Base-by-base conservation (phyloP, 2,888 invertebrate genomes). In the Dioctria linearis region DNA sequence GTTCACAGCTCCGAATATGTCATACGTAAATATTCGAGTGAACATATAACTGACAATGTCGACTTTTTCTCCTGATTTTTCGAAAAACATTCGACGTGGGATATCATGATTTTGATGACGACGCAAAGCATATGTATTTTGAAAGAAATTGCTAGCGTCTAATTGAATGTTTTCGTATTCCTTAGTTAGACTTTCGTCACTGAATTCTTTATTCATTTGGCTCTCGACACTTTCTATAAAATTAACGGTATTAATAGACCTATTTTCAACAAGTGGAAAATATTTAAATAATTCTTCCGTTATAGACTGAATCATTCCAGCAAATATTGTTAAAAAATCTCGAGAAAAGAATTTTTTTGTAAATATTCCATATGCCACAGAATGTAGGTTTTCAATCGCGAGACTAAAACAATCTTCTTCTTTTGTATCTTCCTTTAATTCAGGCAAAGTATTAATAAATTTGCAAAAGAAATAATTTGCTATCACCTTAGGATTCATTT, bases 401-500 rank as follows among this genome's bases (percentile, higher is more conserved):
- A 11, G n/a, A 0, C 54, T 0, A 3, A 11, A 4, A 11, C 54
- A 54, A 5, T 46, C 2, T 5, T 46, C 46, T 46, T 46, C 8
- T 6, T 6, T 5, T 5, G 5, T 43, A 0, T 66, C 42, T 11
- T 66, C 66, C 6, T 42, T 42, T 5, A 66, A 42, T 11, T 66
- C 42, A 25, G 67, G 67, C 37, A 67, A 67, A 11, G 37, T 5
- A 37, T 49, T 11, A 11, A 37, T 51, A 69, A 69, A 39, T 0
- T 39, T 11, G 37, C 37, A 69, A 51, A 69, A 46, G 8, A 69
- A 49, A 37, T 51, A 69, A 11, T 69, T 69, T 2, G 69, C 69
- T 5, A 69, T 39, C 2, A 69, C 51, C 39, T 69, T 69, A 2
- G 69, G 51, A 11, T 69, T n/a, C n/a, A 69, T 11, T 69, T 69